phyloP scores from a whole-genome alignment of 2,888 invertebrate species.

The Hirtodrosophila trivittata region DNA sequence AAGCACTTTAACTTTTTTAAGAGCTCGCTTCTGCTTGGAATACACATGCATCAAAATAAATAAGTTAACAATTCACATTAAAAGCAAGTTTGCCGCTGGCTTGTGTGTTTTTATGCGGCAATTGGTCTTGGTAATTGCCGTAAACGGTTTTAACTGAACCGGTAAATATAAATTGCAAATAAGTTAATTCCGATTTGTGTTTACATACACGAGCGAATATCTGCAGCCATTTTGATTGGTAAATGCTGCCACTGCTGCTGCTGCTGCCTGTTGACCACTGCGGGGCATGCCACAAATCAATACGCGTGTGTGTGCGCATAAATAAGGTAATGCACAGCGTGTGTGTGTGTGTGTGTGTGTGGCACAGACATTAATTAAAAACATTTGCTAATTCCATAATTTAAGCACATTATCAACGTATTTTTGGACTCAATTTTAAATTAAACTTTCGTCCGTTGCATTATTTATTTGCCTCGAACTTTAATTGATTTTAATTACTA shows the following conservation, averaged over 20 bases:
- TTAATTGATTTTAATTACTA: constrained; percentile 54
- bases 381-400: constrained; percentile 59
- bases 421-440: constrained; percentile 25
- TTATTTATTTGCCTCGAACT: constrained; percentile 45
- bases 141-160: constrained; percentile 14
- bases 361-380: constrained; percentile 54
- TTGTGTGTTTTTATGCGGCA: background rate
- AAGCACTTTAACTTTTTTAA: background rate
- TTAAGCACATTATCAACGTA: constrained; percentile 46
- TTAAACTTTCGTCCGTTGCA: constrained; percentile 26
- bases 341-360: constrained; percentile 8
- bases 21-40: too few relatives aligned
- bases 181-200: constrained; percentile 54
- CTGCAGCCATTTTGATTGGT: constrained; percentile 17
- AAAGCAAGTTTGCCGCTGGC: background rate
- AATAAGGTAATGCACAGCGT: constrained; percentile 20
- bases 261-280: constrained; percentile 19
- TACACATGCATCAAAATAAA: background rate
- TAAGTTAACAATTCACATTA: background rate
- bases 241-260: constrained; percentile 7
- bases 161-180: constrained; percentile 58
- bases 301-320: constrained; percentile 23
- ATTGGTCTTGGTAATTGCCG: constrained; percentile 32
- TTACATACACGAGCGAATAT: too few relatives aligned
- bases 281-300: constrained; percentile 47